phyloP scores from a whole-genome alignment of 2,113 vertebrate genomes.

The Symphodus melops region DNA sequence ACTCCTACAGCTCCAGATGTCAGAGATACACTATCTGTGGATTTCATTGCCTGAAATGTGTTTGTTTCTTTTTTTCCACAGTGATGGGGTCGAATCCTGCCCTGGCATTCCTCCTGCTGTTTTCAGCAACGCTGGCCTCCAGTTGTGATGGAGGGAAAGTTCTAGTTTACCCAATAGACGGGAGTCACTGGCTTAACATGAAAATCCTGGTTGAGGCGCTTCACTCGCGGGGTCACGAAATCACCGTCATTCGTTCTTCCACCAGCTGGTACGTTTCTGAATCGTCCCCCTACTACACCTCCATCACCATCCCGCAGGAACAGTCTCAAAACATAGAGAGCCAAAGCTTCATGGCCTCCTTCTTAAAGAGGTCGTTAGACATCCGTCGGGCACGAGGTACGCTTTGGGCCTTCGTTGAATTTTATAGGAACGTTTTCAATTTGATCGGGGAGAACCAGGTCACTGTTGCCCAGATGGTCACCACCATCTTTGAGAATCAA shows the following conservation, averaged over 20 bases:
- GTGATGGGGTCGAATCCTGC: constrained; percentile 44
- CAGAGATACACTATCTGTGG: too few relatives aligned
- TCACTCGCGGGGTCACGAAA: constrained; percentile 58
- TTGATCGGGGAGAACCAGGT: constrained; percentile 27
- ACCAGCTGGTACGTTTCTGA: constrained; percentile 68
- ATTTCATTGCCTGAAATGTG: too few relatives aligned
- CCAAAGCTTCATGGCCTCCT: constrained; percentile 55
- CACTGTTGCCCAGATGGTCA: constrained; percentile 17
- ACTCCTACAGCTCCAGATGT: too few relatives aligned
- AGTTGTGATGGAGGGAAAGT: constrained; percentile 53
- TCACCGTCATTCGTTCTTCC: constrained; percentile 56
- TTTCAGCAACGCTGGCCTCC: constrained; percentile 26
- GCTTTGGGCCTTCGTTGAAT: constrained; percentile 38
- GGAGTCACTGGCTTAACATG: constrained; percentile 77
- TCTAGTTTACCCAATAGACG: constrained; percentile 64
- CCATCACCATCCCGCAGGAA: constrained; percentile 62
- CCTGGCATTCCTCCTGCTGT: constrained; percentile 30
- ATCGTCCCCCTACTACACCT: constrained; percentile 58
- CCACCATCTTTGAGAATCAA: constrained; percentile 63
- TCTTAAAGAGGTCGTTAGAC: constrained; percentile 50
- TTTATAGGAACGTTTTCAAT: constrained; percentile 51
- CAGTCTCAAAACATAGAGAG: constrained; percentile 58
- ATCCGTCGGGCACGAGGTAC: constrained; percentile 12
- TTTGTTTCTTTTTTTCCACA: constrained; percentile 23
- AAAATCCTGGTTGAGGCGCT: constrained; percentile 60